Conservation (phyloP, 2,113 vertebrate genomes). For the Cyprinodon variegatus region DNA sequence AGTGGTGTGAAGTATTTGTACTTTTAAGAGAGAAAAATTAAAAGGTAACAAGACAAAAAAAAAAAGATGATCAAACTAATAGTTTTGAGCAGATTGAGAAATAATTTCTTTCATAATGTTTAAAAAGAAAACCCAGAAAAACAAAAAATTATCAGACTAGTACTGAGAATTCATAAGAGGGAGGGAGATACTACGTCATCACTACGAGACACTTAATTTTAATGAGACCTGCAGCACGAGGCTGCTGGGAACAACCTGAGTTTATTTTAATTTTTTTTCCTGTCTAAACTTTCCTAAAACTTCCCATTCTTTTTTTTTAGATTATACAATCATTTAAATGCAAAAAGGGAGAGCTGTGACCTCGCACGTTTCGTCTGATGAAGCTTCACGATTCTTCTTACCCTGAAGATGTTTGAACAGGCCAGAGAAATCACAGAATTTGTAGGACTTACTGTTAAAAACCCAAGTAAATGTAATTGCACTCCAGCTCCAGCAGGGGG, state of each 20-base stretch:
- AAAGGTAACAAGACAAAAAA: conserved; percentile 4
- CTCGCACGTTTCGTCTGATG: conserved; percentile 77
- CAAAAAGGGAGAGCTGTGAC: conserved; percentile 86
- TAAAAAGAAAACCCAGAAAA: conserved; percentile 54
- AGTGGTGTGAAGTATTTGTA: conserved; percentile 65
- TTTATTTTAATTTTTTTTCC: conserved; percentile 62
- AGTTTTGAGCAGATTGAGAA: conserved; percentile 58
- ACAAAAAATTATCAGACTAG: conserved; percentile 59
- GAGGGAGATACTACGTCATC: conserved; percentile 77
- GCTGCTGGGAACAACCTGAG: conserved; percentile 90
- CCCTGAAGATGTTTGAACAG: conserved; percentile 74
- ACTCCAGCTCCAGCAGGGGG: not conserved
- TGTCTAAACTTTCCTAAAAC: conserved; percentile 54
- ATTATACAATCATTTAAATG: conserved; percentile 90
- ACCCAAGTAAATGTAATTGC: not conserved
- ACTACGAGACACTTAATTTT: conserved; percentile 83
- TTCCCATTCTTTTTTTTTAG: conserved; percentile 59
- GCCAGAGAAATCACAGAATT: conserved; percentile 69
- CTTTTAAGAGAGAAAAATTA: conserved; percentile 39
- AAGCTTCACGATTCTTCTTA: conserved; percentile 81
- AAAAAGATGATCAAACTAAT: conserved; percentile 43
- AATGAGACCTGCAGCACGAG: conserved; percentile 77
- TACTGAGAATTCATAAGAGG: conserved; percentile 59
- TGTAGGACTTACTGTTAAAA: not conserved
- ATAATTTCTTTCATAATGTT: conserved; percentile 64